These are phyloP conservation scores for Caiman crocodilus DNA, from an alignment of 2,797 vertebrate genomes.

Conservation along the genomic window DNA sequence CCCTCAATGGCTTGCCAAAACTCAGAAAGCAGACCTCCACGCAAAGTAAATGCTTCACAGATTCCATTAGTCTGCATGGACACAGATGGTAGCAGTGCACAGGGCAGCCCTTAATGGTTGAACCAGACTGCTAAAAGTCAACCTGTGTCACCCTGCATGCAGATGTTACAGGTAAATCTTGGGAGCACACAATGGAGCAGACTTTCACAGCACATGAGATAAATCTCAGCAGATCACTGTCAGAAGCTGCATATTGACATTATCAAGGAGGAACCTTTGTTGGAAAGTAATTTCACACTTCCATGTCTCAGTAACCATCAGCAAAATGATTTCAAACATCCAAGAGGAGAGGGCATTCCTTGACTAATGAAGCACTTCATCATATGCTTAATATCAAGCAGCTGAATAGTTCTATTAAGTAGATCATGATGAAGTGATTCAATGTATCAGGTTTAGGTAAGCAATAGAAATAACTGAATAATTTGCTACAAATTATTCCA, in stretches of 20 bases:
- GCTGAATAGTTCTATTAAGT: slow-evolving; percentile 20
- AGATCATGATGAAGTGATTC: not conserved
- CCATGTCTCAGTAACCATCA: slow-evolving; percentile 17
- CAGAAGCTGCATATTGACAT: slow-evolving; percentile 11
- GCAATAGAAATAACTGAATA: slow-evolving; percentile 23
- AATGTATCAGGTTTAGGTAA: not conserved
- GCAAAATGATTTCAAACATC: slow-evolving; percentile 38
- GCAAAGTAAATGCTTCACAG: too few species aligned
- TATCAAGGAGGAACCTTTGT: slow-evolving; percentile 43
- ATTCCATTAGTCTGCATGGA: too few species aligned
- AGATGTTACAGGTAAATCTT: too few species aligned
- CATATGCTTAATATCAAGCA: slow-evolving; percentile 23
- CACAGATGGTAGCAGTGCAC: too few species aligned
- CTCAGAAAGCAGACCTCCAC: too few species aligned
- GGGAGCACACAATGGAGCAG: not conserved
- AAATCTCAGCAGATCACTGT: slow-evolving; percentile 45
- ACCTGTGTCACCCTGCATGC: too few species aligned
- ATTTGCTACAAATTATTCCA: not conserved
- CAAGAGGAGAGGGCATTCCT: slow-evolving; percentile 23
- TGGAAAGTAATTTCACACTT: slow-evolving; percentile 56
- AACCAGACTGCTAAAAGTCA: too few species aligned
- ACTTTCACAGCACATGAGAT: slow-evolving; percentile 26
- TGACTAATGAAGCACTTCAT: slow-evolving; percentile 48
- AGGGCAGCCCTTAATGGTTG: too few species aligned
- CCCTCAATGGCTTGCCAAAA: too few species aligned